Conservation (phyloP, 2,888 invertebrate species). For the Platycheirus rosarum region DNA sequence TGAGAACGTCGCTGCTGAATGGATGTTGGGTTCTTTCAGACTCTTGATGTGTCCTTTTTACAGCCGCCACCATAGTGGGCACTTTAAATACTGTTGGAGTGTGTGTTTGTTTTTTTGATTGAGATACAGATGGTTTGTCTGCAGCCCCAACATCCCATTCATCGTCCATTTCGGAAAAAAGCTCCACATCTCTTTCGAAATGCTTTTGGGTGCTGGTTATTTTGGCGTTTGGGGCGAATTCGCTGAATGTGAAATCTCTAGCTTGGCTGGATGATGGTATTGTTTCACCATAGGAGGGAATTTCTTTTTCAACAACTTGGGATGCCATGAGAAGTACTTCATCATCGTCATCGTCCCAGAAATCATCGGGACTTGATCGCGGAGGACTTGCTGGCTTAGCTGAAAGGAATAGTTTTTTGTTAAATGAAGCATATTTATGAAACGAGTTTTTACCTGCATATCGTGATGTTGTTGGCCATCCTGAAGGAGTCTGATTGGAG, state of each 20-base stretch:
- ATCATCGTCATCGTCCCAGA: slow-evolving; percentile 81
- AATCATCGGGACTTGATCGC: slow-evolving; percentile 74
- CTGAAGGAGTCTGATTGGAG: slow-evolving; percentile 17
- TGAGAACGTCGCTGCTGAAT: slow-evolving; percentile 24
- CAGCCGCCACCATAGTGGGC: slow-evolving; percentile 32
- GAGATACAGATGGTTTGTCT: slow-evolving; percentile 18
- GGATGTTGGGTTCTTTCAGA: slow-evolving; percentile 35
- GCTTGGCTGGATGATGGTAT: slow-evolving; percentile 62
- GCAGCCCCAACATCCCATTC: slow-evolving; percentile 66
- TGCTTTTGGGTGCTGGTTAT: slow-evolving; percentile 79
- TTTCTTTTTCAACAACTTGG: slow-evolving; percentile 78
- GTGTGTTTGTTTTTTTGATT: too few relatives aligned
- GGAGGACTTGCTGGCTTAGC: slow-evolving; percentile 36
- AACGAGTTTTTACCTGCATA: slow-evolving; percentile 18
- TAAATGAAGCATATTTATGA: neutral
- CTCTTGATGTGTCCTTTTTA: slow-evolving; percentile 43
- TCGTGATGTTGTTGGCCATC: slow-evolving; percentile 24
- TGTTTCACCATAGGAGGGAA: slow-evolving; percentile 64
- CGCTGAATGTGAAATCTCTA: slow-evolving; percentile 78
- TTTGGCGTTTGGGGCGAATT: slow-evolving; percentile 76
- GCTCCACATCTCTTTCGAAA: slow-evolving; percentile 64
- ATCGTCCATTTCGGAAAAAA: slow-evolving; percentile 77
- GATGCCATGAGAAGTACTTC: slow-evolving; percentile 80
- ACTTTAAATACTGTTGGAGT: slow-evolving; percentile 31
- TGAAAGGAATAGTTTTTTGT: neutral